A percentile compares a stretch with the other conserved stretches of the same genome.
These are phyloP conservation scores for Aplocera efformata DNA, from an alignment of 2,888 invertebrate genomes.

Conservation along the genomic window DNA sequence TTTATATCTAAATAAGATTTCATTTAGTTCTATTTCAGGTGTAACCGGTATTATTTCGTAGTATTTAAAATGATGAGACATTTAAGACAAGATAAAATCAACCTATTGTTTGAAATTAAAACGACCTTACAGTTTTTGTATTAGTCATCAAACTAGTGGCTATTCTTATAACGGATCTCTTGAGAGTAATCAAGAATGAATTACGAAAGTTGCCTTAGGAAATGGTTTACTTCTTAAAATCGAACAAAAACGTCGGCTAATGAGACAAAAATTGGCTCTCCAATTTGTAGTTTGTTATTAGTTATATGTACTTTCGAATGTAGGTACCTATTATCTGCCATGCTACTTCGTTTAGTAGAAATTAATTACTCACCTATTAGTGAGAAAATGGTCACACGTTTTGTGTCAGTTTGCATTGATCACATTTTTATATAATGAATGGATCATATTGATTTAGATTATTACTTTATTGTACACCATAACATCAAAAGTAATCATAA, in stretches of 20 bases:
- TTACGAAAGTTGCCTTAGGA: slow-evolving; percentile 36
- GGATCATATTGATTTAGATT: too few species aligned
- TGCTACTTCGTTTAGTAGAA: neutral
- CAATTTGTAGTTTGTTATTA: slow-evolving; percentile 23
- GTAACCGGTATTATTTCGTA: neutral
- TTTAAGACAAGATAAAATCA: slow-evolving; percentile 42
- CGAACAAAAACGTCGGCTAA: slow-evolving; percentile 36
- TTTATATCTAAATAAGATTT: neutral
- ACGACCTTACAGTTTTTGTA: slow-evolving; percentile 33
- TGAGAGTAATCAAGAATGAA: slow-evolving; percentile 44
- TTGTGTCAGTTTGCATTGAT: too few species aligned
- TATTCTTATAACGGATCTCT: slow-evolving; percentile 34
- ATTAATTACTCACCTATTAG: too few species aligned
- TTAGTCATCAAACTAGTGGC: slow-evolving; percentile 36
- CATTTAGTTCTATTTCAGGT: neutral
- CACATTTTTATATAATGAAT: too few species aligned
- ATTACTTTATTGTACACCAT: too few species aligned
- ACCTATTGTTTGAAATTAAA: slow-evolving; percentile 44
- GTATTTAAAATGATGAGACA: slow-evolving; percentile 10
- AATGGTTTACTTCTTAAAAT: slow-evolving; percentile 32
- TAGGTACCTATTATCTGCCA: neutral
- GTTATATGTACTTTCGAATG: slow-evolving; percentile 8
- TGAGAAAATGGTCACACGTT: too few species aligned
- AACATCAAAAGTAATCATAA: too few species aligned
- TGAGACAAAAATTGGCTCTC: slow-evolving; percentile 28